Conservation (phyloP, 2,797 vertebrate species). For the Phaenicophaeus curvirostris region DNA sequence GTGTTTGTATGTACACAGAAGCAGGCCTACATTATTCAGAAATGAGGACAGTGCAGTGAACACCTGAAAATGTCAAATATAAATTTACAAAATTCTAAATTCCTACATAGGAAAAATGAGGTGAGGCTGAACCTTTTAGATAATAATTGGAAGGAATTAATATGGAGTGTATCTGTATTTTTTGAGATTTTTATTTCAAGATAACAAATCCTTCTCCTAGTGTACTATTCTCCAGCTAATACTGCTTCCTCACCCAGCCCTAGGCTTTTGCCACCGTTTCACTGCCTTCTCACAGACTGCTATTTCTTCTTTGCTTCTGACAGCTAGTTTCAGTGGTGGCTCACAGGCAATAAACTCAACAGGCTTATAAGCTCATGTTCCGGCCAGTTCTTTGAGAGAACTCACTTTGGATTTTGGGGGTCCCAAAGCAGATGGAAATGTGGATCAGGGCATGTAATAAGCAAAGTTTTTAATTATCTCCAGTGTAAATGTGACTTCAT, state of each 20-base stretch:
- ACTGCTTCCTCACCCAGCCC: not conserved
- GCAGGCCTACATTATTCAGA: not conserved
- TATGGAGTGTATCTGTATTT: not conserved
- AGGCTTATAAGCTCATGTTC: not conserved
- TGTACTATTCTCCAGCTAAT: not conserved
- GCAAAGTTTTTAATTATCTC: not conserved
- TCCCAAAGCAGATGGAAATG: not conserved
- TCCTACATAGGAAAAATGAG: not conserved
- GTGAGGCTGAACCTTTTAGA: not conserved
- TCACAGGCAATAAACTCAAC: not conserved
- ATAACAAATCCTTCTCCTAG: not conserved
- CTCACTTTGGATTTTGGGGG: not conserved
- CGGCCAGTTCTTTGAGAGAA: not conserved
- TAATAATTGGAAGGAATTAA: not conserved
- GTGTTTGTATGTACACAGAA: not conserved
- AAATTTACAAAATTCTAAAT: not conserved
- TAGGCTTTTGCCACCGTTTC: not conserved
- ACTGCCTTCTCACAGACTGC: not conserved
- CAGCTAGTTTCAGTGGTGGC: not conserved
- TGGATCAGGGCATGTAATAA: not conserved
- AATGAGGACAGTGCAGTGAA: not conserved
- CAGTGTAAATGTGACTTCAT: not conserved
- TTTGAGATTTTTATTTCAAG: not conserved
- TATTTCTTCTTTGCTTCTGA: not conserved
- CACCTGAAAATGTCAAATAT: not conserved